A percentile compares a stretch with the other conserved stretches of the same genome.
phyloP scores from a whole-genome alignment of 2,888 invertebrate genomes.

The Phortica magna region DNA sequence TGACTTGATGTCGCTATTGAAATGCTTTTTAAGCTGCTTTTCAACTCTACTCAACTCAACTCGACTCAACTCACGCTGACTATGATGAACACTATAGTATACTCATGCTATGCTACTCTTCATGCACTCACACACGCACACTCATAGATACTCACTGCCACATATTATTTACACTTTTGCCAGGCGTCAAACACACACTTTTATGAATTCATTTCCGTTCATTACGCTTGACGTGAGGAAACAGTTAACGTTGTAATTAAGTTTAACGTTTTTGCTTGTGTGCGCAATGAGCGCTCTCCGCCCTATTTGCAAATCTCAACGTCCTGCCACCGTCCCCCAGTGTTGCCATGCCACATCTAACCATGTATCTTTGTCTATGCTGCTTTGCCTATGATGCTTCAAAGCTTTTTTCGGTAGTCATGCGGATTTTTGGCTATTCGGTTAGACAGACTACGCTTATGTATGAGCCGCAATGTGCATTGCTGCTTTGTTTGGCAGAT shows the following conservation, averaged over 20 bases:
- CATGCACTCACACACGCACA: background rate
- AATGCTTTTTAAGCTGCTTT: conserved; percentile 31
- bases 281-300: background rate
- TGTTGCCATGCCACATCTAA: too few species aligned
- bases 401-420: too few species aligned
- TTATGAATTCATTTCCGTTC: conserved; percentile 73
- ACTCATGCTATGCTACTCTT: background rate
- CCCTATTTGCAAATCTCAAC: too few species aligned
- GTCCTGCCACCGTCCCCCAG: too few species aligned
- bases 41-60: conserved; percentile 43
- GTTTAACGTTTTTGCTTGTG: conserved; percentile 49
- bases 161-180: conserved; percentile 71
- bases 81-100: background rate
- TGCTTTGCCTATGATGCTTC: too few species aligned
- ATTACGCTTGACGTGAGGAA: conserved; percentile 66
- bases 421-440: too few species aligned
- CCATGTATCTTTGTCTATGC: too few species aligned
- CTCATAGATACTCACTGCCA: background rate
- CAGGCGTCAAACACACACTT: conserved; percentile 58
- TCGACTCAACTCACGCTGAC: conserved; percentile 5
- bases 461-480: too few species aligned
- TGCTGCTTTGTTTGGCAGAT: too few species aligned
- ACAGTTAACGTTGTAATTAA: conserved; percentile 66
- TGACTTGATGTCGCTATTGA: conserved; percentile 20
- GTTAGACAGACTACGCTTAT: too few species aligned